A percentile compares a stretch with the other conserved stretches of the same genome.
These are phyloP conservation scores for Pedionomus torquatus DNA, from an alignment of 2,113 vertebrate species.

Conservation along the genomic window DNA sequence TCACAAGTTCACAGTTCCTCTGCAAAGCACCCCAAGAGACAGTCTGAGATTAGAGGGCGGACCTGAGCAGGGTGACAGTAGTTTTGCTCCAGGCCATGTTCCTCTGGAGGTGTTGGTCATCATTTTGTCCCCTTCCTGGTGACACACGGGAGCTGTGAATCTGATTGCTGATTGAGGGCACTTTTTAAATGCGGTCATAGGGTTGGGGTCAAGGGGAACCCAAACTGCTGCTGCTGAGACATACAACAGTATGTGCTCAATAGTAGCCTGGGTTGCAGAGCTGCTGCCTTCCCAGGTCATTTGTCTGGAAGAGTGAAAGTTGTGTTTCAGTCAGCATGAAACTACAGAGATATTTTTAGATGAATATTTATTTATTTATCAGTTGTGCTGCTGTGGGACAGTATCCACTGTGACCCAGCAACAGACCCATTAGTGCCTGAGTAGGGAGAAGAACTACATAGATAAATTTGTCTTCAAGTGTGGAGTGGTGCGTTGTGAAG, in stretches of 20 bases:
- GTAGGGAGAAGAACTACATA: background rate
- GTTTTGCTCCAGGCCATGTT: accelerated
- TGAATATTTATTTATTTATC: background rate
- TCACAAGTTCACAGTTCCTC: accelerated
- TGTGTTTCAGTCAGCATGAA: background rate
- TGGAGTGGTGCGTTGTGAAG: background rate
- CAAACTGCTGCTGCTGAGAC: background rate
- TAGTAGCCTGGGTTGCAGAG: background rate
- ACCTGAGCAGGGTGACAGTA: background rate
- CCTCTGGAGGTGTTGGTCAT: accelerated
- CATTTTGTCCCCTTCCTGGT: background rate
- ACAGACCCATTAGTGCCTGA: background rate
- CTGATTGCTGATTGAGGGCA: background rate
- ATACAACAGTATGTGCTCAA: accelerated
- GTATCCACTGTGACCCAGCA: background rate
- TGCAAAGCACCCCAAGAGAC: background rate
- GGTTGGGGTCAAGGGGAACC: background rate
- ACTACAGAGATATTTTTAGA: background rate
- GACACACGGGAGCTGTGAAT: background rate
- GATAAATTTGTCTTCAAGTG: background rate
- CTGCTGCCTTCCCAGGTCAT: background rate
- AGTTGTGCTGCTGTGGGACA: accelerated
- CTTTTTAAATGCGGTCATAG: background rate
- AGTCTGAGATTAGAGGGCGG: background rate
- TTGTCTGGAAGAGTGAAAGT: background rate